Base-by-base conservation (phyloP, 2,888 invertebrate species). In the Choristoneura rosaceana region DNA sequence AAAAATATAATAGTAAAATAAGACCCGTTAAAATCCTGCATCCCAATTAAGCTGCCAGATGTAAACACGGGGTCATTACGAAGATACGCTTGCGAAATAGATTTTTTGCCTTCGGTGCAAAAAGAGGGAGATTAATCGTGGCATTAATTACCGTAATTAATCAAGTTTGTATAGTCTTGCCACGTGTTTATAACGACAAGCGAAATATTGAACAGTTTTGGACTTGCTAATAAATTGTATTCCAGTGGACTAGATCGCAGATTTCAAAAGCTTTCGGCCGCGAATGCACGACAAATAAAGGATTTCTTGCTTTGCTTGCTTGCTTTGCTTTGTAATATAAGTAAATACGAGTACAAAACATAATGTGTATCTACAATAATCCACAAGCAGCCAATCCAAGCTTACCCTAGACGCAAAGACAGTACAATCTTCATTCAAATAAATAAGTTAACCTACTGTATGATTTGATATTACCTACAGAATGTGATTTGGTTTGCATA, bases 81-180 rank as follows among this genome's bases (percentile, higher is more conserved):
- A 47, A 63, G n/a, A 33, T 47, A 47, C 45, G 41, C 45, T 33
- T 33, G n/a, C 25, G 47, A 63, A 45, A 47, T 47, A 14, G 33
- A 63, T 45, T 63, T 59, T 63, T 33, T 9, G 45, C 47, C 47
- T 12, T 5, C n/a, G 8, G 33, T 45, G 47, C 15, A 47, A 59
- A 63, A 47, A n/a, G 45, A 63, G 47, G 45, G 14, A 63, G 17
- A 63, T 63, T 63, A n/a, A 63, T 63, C 14, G 45, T 47, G 9
- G n/a, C 12, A 61, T 55, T 55, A 55, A 55, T 55, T 55, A 55
- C 38, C 1, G 59, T 38, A 38, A 59, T 59, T 59, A 59, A 59
- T 59, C 59, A 59, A 14, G 59, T 59, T 59, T 38, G n/a, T 59
- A 38, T 38, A 34, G 38, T 38, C n/a, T 55, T 60, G 59, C 59